Evolutionary conservation across 2,888 invertebrate genomes (phyloP).

Genomic region (Acrocera orbiculus): DNA sequence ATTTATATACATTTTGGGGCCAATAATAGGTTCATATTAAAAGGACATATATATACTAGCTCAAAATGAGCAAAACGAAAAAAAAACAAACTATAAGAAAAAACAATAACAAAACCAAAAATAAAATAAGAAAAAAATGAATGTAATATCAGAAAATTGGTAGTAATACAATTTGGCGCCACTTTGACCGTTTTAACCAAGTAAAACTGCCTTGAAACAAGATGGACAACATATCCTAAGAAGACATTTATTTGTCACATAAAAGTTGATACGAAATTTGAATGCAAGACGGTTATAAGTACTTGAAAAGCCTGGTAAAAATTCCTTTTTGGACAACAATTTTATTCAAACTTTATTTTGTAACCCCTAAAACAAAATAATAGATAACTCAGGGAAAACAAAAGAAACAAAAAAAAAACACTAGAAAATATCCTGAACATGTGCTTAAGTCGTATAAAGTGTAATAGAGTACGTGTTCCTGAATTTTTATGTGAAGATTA

Average conservation of each 20-base stretch:
- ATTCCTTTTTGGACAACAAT: background rate
- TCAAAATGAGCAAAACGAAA: background rate
- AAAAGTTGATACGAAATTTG: background rate
- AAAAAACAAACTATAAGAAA: background rate
- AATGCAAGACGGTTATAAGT: no score
- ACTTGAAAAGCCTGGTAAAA: background rate
- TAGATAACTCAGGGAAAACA: background rate
- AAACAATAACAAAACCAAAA: background rate
- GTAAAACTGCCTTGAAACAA: slow-evolving; percentile 9
- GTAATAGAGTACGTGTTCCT: slow-evolving; percentile 13
- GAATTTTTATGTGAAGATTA: slow-evolving; percentile 13
- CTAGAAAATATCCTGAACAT: slow-evolving; percentile 12
- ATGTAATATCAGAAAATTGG: slow-evolving; percentile 9
- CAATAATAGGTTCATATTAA: no score
- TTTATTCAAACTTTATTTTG: no score
- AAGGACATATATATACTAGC: slow-evolving; percentile 4
- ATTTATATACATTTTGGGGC: no score
- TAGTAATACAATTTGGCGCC: slow-evolving; percentile 11
- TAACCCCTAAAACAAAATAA: background rate
- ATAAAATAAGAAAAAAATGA: slow-evolving; percentile 5
- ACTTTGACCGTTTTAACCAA: slow-evolving; percentile 10
- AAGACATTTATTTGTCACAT: slow-evolving; percentile 5
- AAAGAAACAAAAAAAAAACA: slow-evolving; percentile 7
- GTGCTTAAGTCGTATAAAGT: slow-evolving; percentile 13
- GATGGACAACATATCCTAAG: slow-evolving; percentile 10